Base-by-base conservation (phyloP, 2,797 vertebrate genomes). In the Gambelia wislizenii region DNA sequence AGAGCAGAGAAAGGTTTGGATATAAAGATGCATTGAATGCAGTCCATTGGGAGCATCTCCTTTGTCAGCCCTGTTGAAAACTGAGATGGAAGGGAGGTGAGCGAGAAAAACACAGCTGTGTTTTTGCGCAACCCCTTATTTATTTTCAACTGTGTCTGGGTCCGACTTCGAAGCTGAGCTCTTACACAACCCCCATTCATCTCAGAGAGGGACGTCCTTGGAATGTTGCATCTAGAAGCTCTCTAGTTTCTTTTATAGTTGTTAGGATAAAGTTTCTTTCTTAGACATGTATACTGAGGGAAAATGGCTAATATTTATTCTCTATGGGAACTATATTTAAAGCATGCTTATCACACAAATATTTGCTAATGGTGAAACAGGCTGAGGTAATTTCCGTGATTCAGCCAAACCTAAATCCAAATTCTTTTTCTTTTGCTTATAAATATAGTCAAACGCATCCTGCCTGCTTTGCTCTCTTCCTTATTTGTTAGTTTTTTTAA, bases 1-100 rank as follows among this genome's bases (percentile, higher is more conserved):
- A 89, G 92, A 91, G 27, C 92, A 77, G 56, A 91, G 64, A 82
- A 47, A 92, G 81, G 85, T 93, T 78, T 85, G 39, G 90, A 92
- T 0, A 1, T 89, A 87, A n/a, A 87, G 47, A 82, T 87, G 84
- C 47, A 67, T 56, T 85, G 83, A n/a, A 22, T 42, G 67, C 33
- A 72, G 47, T 75, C 84, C 18, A 18, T 42, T 42, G 79, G 44
- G 70, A 86, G 18, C 69, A 52, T 76, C 47, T 82, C 69, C 18
- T 82, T 33, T 75, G 56, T 74, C 79, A 76, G 70, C 18, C 56
- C n/a, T 6, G 1, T 39, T 76, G 78, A 89, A 86, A 89, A 85
- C 18, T n/a, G 74, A 78, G 25, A 88, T 39, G 54, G 78, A 74
- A 25, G 67, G 18, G 33, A 85, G 25, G 27, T 49, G 52, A 85